phyloP scores from a whole-genome alignment of 2,797 vertebrate species.

The Lepus oiostolus region DNA sequence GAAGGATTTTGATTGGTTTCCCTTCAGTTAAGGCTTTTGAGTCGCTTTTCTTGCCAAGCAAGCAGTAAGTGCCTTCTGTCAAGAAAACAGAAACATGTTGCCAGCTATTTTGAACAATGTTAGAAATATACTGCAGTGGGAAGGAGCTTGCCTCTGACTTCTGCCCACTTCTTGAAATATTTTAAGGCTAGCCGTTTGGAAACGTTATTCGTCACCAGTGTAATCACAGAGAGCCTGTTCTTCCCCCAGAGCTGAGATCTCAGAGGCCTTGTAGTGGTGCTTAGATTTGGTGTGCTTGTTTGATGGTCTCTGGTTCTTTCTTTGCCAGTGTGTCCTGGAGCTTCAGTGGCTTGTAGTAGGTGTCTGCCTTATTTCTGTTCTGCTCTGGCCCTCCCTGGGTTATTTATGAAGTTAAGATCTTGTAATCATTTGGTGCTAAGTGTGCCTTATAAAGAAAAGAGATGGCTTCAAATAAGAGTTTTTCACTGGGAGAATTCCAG shows the following conservation, averaged over 20 bases:
- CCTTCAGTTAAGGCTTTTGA: constrained; percentile 48
- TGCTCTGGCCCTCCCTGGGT: constrained; percentile 66
- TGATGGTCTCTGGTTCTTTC: constrained; percentile 61
- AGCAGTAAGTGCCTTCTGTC: constrained; percentile 84
- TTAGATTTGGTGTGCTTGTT: constrained; percentile 11
- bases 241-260: constrained; percentile 38
- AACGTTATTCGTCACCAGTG: constrained; percentile 70
- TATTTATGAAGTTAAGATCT: constrained; percentile 76
- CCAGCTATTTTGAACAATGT: constrained; percentile 85
- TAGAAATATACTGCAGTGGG: constrained; percentile 84
- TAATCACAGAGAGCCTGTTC: constrained; percentile 58
- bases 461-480: constrained; percentile 74
- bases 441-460: constrained; percentile 74
- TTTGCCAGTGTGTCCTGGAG: background rate
- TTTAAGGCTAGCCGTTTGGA: constrained; percentile 81
- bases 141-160: constrained; percentile 84
- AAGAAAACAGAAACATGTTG: constrained; percentile 85
- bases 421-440: constrained; percentile 70
- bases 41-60: constrained; percentile 78
- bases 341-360: constrained; percentile 34
- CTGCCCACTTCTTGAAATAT: constrained; percentile 84
- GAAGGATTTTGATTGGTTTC: constrained; percentile 69
- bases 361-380: constrained; percentile 76
- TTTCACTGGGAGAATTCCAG: constrained; percentile 68
- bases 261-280: constrained; percentile 37